Evolutionary conservation across 2,888 invertebrate species (phyloP), one percentile per base, ranked within the genome.

Genomic region (Octodonta nipae): DNA sequence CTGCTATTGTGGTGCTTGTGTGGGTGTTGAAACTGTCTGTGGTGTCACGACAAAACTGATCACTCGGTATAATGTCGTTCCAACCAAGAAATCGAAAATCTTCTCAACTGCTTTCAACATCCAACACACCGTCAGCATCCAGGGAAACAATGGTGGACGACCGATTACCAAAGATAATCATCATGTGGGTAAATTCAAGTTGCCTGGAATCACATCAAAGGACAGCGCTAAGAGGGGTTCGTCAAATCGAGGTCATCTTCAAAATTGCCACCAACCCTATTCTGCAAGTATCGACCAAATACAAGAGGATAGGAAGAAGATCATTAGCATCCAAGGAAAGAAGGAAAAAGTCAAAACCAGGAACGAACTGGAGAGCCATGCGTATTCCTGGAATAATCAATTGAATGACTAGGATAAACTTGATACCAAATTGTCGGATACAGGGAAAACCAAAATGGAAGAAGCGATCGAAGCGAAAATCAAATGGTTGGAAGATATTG

Each of bases 151-250:
- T 17, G 96, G 98, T 50, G 98, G 99, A 66, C 81, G 98, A 53
- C 93, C 96, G 14, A 95, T 98, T 96, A 96, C 96, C 45, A 96
- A 96, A 66, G 96, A 98, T 66, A 98, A 99, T 67, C 96, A 99
- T 65, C 70, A 92, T 44, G 72, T 99, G 38, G 98, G 98, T 42
- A 96, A 95, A 65, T 99, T 98, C 65, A 96, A 99, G 58, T 66
- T 96, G 39, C 93, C 91, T 36, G 93, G 92, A 40, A 93, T 95
- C 51, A 93, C 95, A 37, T 92, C n/a, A n/a, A n/a, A n/a, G n/a
- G n/a, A n/a, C 93, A 26, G 89, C 89, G 30, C 89, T 88, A 0
- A 70, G 89, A 53, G 91, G 91, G 40, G 87, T 89, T 38, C 91
- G 89, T 26, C 89, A 91, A 59, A 91, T 91, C 53, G 91, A 91